Evolutionary conservation across 2,888 invertebrate genomes (phyloP).

Genomic region (Diabrotica balteata): DNA sequence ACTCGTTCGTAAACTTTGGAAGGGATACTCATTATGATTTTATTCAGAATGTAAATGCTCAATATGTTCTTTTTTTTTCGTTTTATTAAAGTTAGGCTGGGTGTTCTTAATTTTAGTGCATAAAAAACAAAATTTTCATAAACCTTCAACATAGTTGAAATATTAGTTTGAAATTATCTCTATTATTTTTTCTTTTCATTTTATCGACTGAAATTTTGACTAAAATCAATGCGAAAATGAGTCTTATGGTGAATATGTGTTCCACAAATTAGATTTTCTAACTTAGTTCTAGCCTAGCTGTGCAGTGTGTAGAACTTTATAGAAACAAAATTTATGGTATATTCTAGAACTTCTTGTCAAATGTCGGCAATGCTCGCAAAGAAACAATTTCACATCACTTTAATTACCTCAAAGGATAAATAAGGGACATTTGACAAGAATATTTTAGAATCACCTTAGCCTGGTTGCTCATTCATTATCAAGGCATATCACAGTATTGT

Average conservation of each 20-base stretch:
- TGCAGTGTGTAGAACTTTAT: slow-evolving; percentile 4
- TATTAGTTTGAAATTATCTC: slow-evolving; percentile 23
- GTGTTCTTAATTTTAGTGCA: too few relatives aligned
- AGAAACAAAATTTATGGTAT: neutral
- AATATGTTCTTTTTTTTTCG: too few relatives aligned
- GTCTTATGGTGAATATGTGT: slow-evolving; percentile 43
- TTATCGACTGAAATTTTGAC: slow-evolving; percentile 38
- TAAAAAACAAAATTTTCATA: too few relatives aligned
- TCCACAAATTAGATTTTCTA: slow-evolving; percentile 36
- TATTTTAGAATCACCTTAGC: neutral
- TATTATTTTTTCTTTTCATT: slow-evolving; percentile 32
- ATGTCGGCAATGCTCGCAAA: too few relatives aligned
- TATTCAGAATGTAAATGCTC: too few relatives aligned
- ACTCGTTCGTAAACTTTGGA: too few relatives aligned
- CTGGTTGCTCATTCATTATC: slow-evolving; percentile 37
- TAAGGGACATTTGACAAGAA: neutral
- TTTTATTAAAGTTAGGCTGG: too few relatives aligned
- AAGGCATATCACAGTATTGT: slow-evolving; percentile 37
- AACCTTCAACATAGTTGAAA: slow-evolving; percentile 31
- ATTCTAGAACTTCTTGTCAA: too few relatives aligned
- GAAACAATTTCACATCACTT: too few relatives aligned
- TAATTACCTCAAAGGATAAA: too few relatives aligned
- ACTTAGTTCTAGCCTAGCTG: slow-evolving; percentile 24
- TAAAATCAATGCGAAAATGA: slow-evolving; percentile 31
- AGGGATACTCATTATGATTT: too few relatives aligned